Percentiles rank a stretch among this genome's conserved stretches.
phyloP scores from a whole-genome alignment of 2,797 vertebrate genomes.

The Mormyrus proboscirostris region DNA sequence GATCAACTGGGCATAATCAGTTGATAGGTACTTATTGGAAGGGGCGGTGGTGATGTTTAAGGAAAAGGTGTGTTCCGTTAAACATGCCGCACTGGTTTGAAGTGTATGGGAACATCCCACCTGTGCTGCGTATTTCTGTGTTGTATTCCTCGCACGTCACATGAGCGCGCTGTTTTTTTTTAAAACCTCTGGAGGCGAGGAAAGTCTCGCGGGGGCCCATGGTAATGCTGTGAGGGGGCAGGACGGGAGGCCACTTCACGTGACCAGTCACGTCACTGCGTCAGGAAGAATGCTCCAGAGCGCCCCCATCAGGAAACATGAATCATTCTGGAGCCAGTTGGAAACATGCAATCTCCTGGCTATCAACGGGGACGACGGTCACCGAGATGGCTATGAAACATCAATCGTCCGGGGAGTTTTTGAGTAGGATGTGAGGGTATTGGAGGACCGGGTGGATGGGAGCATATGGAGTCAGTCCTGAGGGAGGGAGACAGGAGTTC shows the following conservation, averaged over 20 bases:
- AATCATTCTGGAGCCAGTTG: conserved; percentile 46
- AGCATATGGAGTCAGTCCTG: conserved; percentile 43
- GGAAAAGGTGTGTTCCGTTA: neutral
- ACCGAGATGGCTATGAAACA: conserved; percentile 48
- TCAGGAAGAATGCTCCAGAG: conserved; percentile 35
- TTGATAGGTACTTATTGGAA: neutral
- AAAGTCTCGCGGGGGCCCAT: neutral
- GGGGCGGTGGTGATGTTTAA: neutral
- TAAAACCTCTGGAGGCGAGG: neutral
- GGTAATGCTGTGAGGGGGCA: neutral
- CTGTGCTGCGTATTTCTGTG: neutral
- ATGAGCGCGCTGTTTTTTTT: neutral
- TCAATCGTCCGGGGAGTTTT: conserved; percentile 40
- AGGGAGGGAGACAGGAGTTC: conserved; percentile 31
- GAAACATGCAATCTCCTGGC: conserved; percentile 42
- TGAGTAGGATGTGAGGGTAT: neutral
- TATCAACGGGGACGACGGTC: conserved; percentile 45
- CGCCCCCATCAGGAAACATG: conserved; percentile 50
- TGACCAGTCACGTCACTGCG: conserved; percentile 22
- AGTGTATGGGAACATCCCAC: neutral
- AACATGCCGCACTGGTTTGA: neutral
- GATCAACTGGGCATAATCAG: neutral
- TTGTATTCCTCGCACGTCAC: neutral
- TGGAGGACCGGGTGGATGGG: neutral
- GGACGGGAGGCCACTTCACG: neutral